Evolutionary conservation across 2,113 vertebrate species (phyloP).

Genomic region (Tupaia tana): DNA sequence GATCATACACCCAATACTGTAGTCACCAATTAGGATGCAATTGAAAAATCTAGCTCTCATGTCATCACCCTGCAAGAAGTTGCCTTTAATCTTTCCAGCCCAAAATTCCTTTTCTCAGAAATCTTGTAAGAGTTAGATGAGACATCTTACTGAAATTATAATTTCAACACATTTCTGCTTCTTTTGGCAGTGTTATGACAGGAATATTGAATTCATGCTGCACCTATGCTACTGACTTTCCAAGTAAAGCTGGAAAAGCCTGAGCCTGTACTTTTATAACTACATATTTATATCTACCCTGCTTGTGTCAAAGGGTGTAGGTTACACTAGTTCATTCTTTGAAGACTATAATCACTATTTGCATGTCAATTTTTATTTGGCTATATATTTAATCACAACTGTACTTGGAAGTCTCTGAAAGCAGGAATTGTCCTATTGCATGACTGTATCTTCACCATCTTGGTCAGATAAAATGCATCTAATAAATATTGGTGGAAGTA

Average conservation of each 20-base stretch:
- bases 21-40: background rate
- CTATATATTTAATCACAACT: background rate
- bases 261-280: background rate
- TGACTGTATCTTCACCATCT: background rate
- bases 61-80: background rate
- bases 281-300: background rate
- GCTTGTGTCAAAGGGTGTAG: background rate
- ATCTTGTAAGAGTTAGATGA: background rate
- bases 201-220: background rate
- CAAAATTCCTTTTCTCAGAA: background rate
- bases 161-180: background rate
- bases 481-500: background rate
- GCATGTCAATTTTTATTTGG: background rate
- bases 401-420: background rate
- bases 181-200: background rate
- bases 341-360: background rate
- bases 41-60: background rate
- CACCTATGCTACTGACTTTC: background rate
- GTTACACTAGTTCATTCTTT: background rate
- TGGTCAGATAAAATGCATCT: background rate
- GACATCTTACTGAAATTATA: background rate
- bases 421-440: background rate
- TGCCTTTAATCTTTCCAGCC: background rate
- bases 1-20: background rate
- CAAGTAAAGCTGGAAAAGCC: background rate